Conservation (phyloP, 2,797 vertebrate genomes). For the Falco novaeseelandiae region DNA sequence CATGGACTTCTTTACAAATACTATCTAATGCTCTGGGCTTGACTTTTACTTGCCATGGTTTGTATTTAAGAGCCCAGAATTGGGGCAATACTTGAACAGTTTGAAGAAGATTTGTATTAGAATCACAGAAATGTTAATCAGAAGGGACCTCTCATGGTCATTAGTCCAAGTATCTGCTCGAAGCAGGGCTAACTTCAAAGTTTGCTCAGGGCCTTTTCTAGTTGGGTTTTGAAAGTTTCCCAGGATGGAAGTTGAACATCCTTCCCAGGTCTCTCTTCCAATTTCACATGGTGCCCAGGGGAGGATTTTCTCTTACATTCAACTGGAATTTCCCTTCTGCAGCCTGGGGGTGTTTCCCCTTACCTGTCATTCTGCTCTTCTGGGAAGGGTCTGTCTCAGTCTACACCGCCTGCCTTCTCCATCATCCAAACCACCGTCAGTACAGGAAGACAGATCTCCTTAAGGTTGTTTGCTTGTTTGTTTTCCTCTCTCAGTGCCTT, state of each 20-base stretch:
- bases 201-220: neutral
- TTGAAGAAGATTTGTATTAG: neutral
- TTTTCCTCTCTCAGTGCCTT: neutral
- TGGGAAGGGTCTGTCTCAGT: neutral
- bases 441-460: neutral
- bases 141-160: accelerated
- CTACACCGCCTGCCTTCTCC: neutral
- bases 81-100: neutral
- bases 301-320: neutral
- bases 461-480: neutral
- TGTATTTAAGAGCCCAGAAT: neutral
- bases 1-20: neutral
- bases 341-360: neutral
- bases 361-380: neutral
- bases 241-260: neutral
- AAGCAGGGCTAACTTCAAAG: neutral
- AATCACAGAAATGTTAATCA: neutral
- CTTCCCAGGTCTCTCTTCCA: neutral
- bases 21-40: neutral
- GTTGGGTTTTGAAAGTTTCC: neutral
- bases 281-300: neutral
- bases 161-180: neutral
- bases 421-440: neutral
- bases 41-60: neutral
- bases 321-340: neutral